Base-by-base conservation (phyloP, 1,140 invertebrate species). In the Fopius arisanus region DNA sequence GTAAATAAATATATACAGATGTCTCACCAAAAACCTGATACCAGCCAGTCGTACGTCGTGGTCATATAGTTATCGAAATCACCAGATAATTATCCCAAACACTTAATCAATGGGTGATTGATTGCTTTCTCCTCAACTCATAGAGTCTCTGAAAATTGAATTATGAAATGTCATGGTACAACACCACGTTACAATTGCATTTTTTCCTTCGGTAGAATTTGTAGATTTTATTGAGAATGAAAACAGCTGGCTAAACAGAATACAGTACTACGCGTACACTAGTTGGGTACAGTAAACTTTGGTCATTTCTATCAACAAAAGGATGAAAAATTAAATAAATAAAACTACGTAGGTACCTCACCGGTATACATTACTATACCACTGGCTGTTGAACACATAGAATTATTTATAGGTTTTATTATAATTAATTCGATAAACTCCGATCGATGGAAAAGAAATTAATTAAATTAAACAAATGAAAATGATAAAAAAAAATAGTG, bases 331-430 rank as follows among this genome's bases (percentile, higher is more conserved):
- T 16, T 33, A 21, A 68, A 79, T 80, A 81, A 78, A 82, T 81
- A 78, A 86, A 87, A 88, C 84, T 87, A 88, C 84, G 85, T 88
- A 88, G 86, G 84, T 88, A 88, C 86, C 86, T 88, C 85, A 87
- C 85, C 85, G 85, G 86, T 88, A 88, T 88, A 87, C 82, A 84
- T 86, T 83, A 88, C 79, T 87, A 87, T 86, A 87, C 86, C 86
- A 88, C 85, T 88, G 86, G 86, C 86, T 88, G 86, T 88, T 87
- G 82, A 86, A 87, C 26, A 33, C 76, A 87, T 88, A 88, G 83
- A 85, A 86, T 84, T 87, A 86, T 83, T 84, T 81, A 84, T 87
- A 88, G 83, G 82, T 85, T 87, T 86, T 86, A 85, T 84, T 84
- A 86, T 59, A 59, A 59, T 62, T 70, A 31, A 62, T 59, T 59